Evolutionary conservation across 64 coral and sea anemone species (phyloP).

Genomic region (Dendrophyllia cribrosa): DNA sequence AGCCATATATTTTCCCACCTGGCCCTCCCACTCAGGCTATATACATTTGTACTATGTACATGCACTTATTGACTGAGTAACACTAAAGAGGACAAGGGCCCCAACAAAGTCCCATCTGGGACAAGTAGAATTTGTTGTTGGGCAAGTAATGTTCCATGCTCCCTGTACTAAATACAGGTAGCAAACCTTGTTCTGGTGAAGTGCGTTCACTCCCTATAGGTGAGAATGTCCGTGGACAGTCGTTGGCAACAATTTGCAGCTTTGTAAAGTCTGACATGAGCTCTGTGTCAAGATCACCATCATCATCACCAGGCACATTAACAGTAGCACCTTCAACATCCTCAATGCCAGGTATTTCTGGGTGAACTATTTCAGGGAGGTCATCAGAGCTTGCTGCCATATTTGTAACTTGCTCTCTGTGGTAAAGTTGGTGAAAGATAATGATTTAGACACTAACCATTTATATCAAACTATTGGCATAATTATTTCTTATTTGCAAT

Average conservation of each 20-base stretch:
- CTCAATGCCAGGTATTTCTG: background rate
- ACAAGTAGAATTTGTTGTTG: too few species aligned
- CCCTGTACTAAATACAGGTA: too few species aligned
- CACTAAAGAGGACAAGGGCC: too few species aligned
- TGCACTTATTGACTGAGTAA: too few species aligned
- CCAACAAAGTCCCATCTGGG: too few species aligned
- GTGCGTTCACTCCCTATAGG: constrained; percentile 93
- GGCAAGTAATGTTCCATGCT: too few species aligned
- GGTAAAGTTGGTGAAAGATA: background rate
- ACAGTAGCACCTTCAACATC: background rate
- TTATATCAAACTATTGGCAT: background rate
- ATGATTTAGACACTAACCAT: background rate
- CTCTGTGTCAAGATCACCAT: background rate
- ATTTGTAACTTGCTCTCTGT: background rate
- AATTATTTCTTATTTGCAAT: too few species aligned
- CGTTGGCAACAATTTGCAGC: constrained; percentile 27
- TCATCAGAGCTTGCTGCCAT: constrained; percentile 24
- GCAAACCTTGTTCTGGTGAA: constrained; percentile 82
- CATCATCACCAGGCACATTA: background rate
- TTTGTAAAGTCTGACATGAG: constrained; percentile 54
- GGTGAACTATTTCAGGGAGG: background rate
- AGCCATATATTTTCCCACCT: too few species aligned
- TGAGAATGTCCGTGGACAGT: constrained; percentile 79
- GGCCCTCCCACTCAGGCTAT: too few species aligned
- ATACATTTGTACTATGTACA: too few species aligned